Conservation (phyloP, 2,888 invertebrate species). For the Octodonta nipae region DNA sequence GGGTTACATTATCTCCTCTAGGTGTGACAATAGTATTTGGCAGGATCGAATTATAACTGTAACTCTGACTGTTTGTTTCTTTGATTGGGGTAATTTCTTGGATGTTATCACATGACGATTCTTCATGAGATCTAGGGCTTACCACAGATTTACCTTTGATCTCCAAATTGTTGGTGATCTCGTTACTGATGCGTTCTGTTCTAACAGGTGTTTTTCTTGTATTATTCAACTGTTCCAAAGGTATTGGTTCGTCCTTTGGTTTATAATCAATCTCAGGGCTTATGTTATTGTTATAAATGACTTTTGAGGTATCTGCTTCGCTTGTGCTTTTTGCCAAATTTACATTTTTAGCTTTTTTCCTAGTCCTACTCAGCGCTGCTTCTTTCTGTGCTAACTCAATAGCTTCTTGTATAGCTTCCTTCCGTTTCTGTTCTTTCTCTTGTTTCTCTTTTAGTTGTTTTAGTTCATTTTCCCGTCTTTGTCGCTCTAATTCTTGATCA, state of each 20-base stretch:
- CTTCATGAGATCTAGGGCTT: conserved; percentile 9
- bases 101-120: too few relatives aligned
- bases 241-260: conserved; percentile 7
- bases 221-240: conserved; percentile 15
- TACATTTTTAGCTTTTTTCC: conserved; percentile 14
- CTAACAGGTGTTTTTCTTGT: conserved; percentile 6
- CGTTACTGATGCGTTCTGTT: conserved; percentile 10
- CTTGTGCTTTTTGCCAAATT: conserved; percentile 21
- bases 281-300: too few relatives aligned
- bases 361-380: conserved; percentile 44
- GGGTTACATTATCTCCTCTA: conserved; percentile 28
- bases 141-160: conserved; percentile 12
- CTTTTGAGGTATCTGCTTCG: conserved; percentile 24
- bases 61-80: conserved; percentile 5
- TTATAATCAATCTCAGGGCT: conserved; percentile 7
- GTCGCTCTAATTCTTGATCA: conserved; percentile 57
- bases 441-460: conserved; percentile 52
- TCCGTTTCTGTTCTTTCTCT: conserved; percentile 56
- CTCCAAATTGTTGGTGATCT: conserved; percentile 18
- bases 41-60: too few relatives aligned
- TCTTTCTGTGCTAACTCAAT: conserved; percentile 53
- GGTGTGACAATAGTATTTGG: conserved; percentile 12
- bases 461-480: conserved; percentile 60
- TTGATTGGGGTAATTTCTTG: conserved; percentile 4
- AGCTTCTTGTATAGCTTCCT: conserved; percentile 62